Evolutionary conservation across 2,888 invertebrate species (phyloP).

Genomic region (Lasioglossum zephyrum): DNA sequence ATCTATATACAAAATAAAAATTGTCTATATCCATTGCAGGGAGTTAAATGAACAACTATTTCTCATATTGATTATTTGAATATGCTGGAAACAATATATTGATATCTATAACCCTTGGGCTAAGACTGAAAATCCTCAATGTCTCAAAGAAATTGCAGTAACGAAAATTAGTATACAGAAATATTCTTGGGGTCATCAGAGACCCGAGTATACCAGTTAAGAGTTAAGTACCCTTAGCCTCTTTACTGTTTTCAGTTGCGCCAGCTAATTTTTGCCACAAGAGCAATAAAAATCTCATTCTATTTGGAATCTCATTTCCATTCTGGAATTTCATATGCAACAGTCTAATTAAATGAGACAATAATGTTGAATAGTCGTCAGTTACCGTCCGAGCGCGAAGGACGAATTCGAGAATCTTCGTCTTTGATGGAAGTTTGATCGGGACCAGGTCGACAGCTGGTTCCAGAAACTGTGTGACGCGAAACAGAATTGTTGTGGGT

Average conservation of each 20-base stretch:
- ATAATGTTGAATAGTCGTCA: neutral
- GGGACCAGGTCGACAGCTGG: neutral
- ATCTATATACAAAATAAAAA: too few relatives aligned
- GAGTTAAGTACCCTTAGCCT: too few relatives aligned
- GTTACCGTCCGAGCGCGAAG: neutral
- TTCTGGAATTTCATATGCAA: neutral
- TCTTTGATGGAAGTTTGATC: conserved; percentile 3
- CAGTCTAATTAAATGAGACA: neutral
- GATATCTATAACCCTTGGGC: too few relatives aligned
- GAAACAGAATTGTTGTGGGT: conserved; percentile 26
- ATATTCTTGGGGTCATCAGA: too few relatives aligned
- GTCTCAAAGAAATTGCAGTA: too few relatives aligned
- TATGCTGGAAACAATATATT: neutral
- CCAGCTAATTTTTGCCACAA: neutral
- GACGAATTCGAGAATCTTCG: neutral
- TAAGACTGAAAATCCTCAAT: too few relatives aligned
- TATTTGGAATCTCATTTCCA: too few relatives aligned
- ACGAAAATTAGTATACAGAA: too few relatives aligned
- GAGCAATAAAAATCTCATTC: neutral
- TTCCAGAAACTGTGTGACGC: conserved; percentile 12
- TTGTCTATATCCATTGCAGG: neutral
- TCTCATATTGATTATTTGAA: neutral
- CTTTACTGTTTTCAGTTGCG: neutral
- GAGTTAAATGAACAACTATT: neutral
- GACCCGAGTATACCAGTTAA: too few relatives aligned